Base-by-base conservation (phyloP, 1,140 invertebrate genomes). In the Cheumatopsyche charites region DNA sequence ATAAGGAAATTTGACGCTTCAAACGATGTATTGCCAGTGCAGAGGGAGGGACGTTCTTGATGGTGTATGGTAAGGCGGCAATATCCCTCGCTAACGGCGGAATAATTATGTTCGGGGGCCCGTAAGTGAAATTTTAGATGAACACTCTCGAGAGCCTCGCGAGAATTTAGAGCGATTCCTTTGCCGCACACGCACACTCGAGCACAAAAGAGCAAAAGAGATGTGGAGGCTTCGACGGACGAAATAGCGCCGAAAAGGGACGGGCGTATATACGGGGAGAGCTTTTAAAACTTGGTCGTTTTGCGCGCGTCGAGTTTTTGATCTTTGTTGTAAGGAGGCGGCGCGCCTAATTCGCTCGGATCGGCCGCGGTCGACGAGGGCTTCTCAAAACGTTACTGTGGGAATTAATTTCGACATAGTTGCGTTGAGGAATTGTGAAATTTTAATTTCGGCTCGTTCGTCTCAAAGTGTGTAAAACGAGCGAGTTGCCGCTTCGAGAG, bases 111-210 rank as follows among this genome's bases (percentile, higher is more conserved):
- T 75, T 75, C 74, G 15, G 71, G 55, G 13, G 3, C 65, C 58
- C 70, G 70, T 75, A 75, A 75, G 74, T 75, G 74, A 75, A 75
- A 75, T 75, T 72, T 70, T 75, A 75, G 74, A 75, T 70, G 74
- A 72, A 75, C 62, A 73, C 74, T 61, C 74, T 70, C 47, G 66
- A 70, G 73, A 65, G 63, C 63, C 63, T 73, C 45, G 15, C 17
- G 71, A 68, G 26, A 62, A 66, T 71, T 74, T 68, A 52, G 55
- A 58, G 55, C 55, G 73, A 74, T 74, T 70, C 52, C 68, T 29
- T 26, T 36, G 29, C 29, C 29, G 29, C 29, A 36, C 29, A 9
- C 29, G 9, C 29, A 9, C 29, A 36, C 29, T 4, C 29, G 3
- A 36, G 29, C 29, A 4, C 29, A 36, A 36, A 36, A 36, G 29